Percentiles rank a stretch among this genome's conserved stretches.
Conservation (phyloP, 2,888 invertebrate species). For the Pollenia labialis region DNA sequence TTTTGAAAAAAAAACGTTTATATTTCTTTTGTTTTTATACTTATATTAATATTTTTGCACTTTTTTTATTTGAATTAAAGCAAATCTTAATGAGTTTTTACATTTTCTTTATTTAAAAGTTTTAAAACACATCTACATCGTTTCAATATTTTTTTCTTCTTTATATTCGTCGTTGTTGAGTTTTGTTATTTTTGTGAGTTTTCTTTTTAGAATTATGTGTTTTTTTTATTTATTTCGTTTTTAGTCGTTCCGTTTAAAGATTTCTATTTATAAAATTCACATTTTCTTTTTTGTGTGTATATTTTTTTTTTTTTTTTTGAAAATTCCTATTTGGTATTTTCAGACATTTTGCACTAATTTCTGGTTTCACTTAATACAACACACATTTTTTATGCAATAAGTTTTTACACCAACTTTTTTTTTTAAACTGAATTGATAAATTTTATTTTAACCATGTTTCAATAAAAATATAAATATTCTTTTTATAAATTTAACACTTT, state of each 20-base stretch:
- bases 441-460: background rate
- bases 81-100: constrained; percentile 54
- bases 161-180: constrained; percentile 27
- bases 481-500: background rate
- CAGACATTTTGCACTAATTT: constrained; percentile 71
- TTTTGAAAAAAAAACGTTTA: constrained; percentile 74
- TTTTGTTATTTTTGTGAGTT: constrained; percentile 38
- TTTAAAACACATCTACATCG: background rate
- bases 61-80: constrained; percentile 22
- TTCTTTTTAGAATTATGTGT: constrained; percentile 21
- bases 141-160: constrained; percentile 2
- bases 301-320: constrained; percentile 72
- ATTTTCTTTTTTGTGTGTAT: constrained; percentile 72
- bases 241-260: constrained; percentile 78
- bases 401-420: constrained; percentile 37
- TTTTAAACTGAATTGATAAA: constrained; percentile 25
- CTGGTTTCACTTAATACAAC: constrained; percentile 66
- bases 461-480: background rate
- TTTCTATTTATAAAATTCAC: constrained; percentile 80
- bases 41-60: constrained; percentile 10
- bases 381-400: constrained; percentile 47
- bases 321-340: constrained; percentile 80
- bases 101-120: constrained; percentile 52
- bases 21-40: constrained; percentile 74
- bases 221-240: constrained; percentile 75